Evolutionary conservation across 2,113 vertebrate species (phyloP), one percentile per base, ranked within the genome.

Genomic region (Crypturellus undulatus): DNA sequence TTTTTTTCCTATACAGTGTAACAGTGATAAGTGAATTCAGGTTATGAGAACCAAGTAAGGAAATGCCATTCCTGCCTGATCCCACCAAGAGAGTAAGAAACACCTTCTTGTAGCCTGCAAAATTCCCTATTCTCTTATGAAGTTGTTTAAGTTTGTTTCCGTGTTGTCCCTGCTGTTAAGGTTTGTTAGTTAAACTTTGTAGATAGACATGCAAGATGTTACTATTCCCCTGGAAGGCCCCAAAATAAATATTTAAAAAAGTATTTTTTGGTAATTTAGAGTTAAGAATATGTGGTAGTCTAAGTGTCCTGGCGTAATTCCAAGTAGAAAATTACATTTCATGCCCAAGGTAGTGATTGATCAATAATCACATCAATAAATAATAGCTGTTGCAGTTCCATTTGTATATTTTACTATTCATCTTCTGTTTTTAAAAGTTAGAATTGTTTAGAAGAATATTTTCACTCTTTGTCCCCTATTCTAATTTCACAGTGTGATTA

Each of bases 301-400:
- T 89, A 90, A 38, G 42, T 90, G 71, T 85, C 40, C 45, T 92
- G 84, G 75, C 77, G 4, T 72, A 73, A 24, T 91, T 89, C 58
- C 64, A 95, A 91, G 34, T 21, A 51, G 64, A 88, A 90, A 91
- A 88, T 91, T 60, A 64, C 42, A 80, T 93, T 90, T 91, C 52
- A 79, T 78, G 38, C 34, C 16, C 10, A 52, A 59, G 10, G 22
- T 3, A n/a, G 21, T 0, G 21, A 47, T 30, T 5, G 5, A 22
- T 5, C 6, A n/a, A 42, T 38, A 38, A 38, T 38, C 38, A 38
- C 38, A 38, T 38, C 9, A 38, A 38, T 34, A 40, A 64, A 30
- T 21, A 40, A 16, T 4, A 20, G 3, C 20, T 10, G 3, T 51
- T 47, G 4, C 8, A 10, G 42, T 79, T 89, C 71, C 51, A 70